Evolutionary conservation across 2,797 vertebrate genomes (phyloP), one percentile per base, ranked within the genome.

Genomic region (Periparus ater): DNA sequence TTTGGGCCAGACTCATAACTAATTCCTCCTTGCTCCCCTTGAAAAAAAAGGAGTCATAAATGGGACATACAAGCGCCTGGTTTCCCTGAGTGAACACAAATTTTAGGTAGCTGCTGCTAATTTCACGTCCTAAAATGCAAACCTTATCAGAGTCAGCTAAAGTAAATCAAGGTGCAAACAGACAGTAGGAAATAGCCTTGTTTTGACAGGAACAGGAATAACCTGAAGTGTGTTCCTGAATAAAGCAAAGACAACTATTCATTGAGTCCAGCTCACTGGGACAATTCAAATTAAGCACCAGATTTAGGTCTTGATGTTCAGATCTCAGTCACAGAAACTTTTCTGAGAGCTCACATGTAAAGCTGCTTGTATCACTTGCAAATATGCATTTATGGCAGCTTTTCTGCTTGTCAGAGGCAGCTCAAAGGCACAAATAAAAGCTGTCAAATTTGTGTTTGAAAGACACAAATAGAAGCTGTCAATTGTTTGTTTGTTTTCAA

Each of bases 171-270:
- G 25, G 74, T 81, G 58, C 54, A 72, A 55, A 90, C 0, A 84
- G 74, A 80, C 1, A 87, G 77, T 58, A 78, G 54, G 66, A 95
- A 91, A 58, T 53, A 53, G 13, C 25, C 51, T 84, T 92, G 26
- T 84, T 92, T 89, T 81, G 57, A 77, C 10, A 84, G 50, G 70
- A 71, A 47, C 53, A 58, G 44, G 32, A 77, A 73, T 62, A 71
- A 93, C 25, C 50, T 68, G 62, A 36, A 89, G 51, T 77, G n/a
- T 92, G 74, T 38, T 90, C 77, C 66, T 76, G 54, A 72, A 72
- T 22, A 93, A 90, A 84, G 70, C 26, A 90, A 95, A 88, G 17
- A 44, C 0, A 2, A 9, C 14, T 74, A 54, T 27, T 78, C 29
- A 88, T 57, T 75, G 38, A 94, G 38, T 32, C 23, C 65, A 70